Evolutionary conservation across 2,888 invertebrate species (phyloP), one percentile per base, ranked within the genome.

Genomic region (Buathra laborator): DNA sequence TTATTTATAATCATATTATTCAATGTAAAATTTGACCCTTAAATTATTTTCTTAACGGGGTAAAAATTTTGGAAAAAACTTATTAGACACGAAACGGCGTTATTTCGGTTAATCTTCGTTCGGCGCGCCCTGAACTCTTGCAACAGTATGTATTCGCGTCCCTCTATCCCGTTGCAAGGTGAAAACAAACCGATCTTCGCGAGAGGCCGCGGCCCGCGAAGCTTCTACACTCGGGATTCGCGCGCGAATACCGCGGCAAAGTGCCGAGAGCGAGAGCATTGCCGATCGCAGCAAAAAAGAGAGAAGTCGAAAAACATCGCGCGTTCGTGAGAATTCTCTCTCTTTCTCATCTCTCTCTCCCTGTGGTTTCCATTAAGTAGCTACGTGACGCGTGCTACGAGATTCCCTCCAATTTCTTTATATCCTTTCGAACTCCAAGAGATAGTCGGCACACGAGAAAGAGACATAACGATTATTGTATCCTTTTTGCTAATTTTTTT

Each of bases 361-460:
- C 37, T 9, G 37, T 37, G 19, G 51, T 24, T 66, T 72, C 64
- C 51, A 74, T 80, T 67, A 56, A 72, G 66, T 67, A 66, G 56
- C 80, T 74, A 80, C 80, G 66, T 72, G 80, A 80, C 80, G 80
- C 80, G 72, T 80, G 72, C 72, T 72, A n/a, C 59, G 56, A 72
- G 56, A 53, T 74, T 66, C 64, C 43, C 67, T 56, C 72, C 72
- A 80, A 80, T 72, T 79, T 79, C 71, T 79, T 79, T 62, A 66
- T 56, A 37, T n/a, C 44, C 66, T 66, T 19, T 56, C 72, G 66
- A 71, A n/a, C 32, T 12, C 19, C n/a, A 6, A 48, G 64, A 51
- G 48, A 16, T 10, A 62, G 46, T 16, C 51, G 6, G 10, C 32
- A 6, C 24, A 16, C 12, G 16, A 19, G 19, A 24, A 12, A 77